Conservation (phyloP, 2,888 invertebrate genomes). For the Polyommatus iphigenia region DNA sequence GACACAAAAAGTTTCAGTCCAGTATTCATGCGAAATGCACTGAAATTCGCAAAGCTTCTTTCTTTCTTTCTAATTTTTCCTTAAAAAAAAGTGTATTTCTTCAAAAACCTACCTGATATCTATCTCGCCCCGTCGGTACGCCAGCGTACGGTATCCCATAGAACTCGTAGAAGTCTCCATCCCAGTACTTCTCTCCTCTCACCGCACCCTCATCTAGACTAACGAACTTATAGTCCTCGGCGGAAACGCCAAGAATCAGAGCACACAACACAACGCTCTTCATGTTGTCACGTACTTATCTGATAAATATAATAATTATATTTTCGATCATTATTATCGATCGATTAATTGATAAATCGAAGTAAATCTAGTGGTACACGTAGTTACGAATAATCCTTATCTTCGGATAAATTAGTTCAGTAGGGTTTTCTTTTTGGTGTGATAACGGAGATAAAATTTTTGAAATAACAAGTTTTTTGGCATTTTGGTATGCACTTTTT, state of each 20-base stretch:
- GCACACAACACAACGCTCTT: constrained; percentile 45
- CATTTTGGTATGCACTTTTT: no score
- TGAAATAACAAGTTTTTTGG: no score
- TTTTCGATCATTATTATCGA: constrained; percentile 24
- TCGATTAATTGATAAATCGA: constrained; percentile 35
- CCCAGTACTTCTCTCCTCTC: constrained; percentile 64
- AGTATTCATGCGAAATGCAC: no score
- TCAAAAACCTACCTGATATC: constrained; percentile 57
- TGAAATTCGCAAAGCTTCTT: no score
- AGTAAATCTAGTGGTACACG: constrained; percentile 39
- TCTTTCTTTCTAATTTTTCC: no score
- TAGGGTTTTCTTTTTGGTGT: background rate
- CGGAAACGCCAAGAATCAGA: constrained; percentile 45
- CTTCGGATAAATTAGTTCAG: constrained; percentile 18
- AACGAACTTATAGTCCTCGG: constrained; percentile 50
- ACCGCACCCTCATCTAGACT: constrained; percentile 58
- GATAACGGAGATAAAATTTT: background rate
- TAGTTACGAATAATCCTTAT: constrained; percentile 34
- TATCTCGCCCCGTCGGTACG: constrained; percentile 60
- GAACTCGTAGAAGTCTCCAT: constrained; percentile 69
- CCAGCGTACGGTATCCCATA: constrained; percentile 67
- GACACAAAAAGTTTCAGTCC: no score
- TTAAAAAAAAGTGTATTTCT: background rate
- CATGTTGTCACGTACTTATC: constrained; percentile 47
- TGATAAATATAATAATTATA: constrained; percentile 31